A percentile compares a stretch with the other conserved stretches of the same genome.
Conservation (phyloP, 92 coral and sea anemone species). For the Phenganax subtilis region DNA sequence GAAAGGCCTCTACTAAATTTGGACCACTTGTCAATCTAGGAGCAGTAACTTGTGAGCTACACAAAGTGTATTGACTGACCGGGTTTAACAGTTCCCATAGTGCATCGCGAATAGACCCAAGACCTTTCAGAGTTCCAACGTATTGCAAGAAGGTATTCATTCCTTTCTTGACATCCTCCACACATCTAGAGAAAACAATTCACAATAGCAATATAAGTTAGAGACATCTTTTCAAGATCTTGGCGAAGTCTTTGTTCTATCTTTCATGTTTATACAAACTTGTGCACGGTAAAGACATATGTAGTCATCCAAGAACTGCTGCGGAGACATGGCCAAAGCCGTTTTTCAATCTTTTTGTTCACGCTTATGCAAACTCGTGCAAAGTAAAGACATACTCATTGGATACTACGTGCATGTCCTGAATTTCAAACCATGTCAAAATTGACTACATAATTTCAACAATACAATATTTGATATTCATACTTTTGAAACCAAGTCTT, state of each 20-base stretch:
- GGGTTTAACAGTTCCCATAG: constrained; percentile 84
- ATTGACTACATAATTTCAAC: too few relatives aligned
- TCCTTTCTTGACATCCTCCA: constrained; percentile 68
- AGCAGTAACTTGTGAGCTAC: background rate
- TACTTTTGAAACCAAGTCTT: constrained; percentile 88
- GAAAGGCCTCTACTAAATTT: background rate
- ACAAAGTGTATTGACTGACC: constrained; percentile 38
- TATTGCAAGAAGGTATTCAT: constrained; percentile 70
- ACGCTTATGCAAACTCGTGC: background rate
- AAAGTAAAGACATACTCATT: too few relatives aligned
- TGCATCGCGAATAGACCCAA: constrained; percentile 93
- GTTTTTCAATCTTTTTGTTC: background rate
- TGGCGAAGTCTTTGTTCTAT: too few relatives aligned
- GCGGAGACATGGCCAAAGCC: background rate
- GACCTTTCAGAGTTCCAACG: constrained; percentile 86
- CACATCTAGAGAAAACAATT: constrained; percentile 55
- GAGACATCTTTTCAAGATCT: too few relatives aligned
- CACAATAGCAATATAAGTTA: too few relatives aligned
- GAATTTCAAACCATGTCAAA: too few relatives aligned
- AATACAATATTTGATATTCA: constrained; percentile 11
- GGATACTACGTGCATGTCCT: too few relatives aligned
- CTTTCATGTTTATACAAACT: too few relatives aligned
- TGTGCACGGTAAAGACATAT: too few relatives aligned
- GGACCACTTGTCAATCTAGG: background rate
- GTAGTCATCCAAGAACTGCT: background rate